Conservation (phyloP, 2,888 invertebrate genomes). For the Dasysyrphus tricinctus region DNA sequence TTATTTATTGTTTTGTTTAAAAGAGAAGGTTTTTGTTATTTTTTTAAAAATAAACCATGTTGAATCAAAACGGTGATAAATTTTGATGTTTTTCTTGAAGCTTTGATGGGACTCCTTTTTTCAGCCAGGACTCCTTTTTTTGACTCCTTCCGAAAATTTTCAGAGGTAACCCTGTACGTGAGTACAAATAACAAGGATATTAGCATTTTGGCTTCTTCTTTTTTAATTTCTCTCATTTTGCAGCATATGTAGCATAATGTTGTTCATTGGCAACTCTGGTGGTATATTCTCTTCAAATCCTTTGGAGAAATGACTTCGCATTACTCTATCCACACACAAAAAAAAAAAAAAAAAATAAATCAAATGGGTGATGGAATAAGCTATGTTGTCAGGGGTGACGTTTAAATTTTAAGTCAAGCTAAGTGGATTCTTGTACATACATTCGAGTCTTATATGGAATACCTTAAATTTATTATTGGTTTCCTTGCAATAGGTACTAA, state of each 20-base stretch:
- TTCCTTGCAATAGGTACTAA: conserved; percentile 21
- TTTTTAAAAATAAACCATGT: no score
- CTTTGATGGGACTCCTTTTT: no score
- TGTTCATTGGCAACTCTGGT: not conserved
- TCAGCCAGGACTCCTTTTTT: no score
- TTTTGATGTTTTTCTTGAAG: no score
- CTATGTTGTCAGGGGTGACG: conserved; percentile 30
- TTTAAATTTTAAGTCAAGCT: conserved; percentile 34
- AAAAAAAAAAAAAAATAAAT: not conserved
- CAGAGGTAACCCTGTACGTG: no score
- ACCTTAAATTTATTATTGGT: conserved; percentile 23
- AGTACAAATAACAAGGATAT: no score
- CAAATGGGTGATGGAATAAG: conserved; percentile 17
- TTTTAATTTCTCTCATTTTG: not conserved
- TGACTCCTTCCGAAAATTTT: no score
- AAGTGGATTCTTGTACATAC: conserved; percentile 29
- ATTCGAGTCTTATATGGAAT: conserved; percentile 2
- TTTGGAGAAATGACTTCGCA: not conserved
- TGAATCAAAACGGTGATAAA: no score
- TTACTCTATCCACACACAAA: not conserved
- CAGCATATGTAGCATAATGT: not conserved
- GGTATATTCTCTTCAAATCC: not conserved
- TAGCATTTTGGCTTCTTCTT: no score
- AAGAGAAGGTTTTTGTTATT: no score
- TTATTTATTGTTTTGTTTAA: no score